Base-by-base conservation (phyloP, 2,797 vertebrate genomes). In the Melanotaenia trifasciata region DNA sequence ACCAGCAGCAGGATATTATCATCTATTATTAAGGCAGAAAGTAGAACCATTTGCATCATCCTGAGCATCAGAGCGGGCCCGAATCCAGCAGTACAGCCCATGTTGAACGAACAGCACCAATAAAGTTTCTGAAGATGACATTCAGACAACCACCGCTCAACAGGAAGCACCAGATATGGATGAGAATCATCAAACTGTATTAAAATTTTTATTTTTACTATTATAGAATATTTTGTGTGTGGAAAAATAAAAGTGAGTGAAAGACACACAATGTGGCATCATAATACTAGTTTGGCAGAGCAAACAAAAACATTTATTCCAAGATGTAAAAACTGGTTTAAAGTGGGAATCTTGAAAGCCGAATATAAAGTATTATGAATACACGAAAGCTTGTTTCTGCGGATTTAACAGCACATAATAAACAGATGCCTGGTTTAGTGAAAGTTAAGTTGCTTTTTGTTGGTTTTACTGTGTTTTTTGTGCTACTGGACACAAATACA, bases 21-120 rank as follows among this genome's bases (percentile, higher is more conserved):
- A 72, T 90, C 56, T 69, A 63, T 87, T 75, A 72, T 85, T 76
- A 83, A 87, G 79, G 77, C 78, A 80, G 78, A 59, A 64, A 80
- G 81, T 80, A 59, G 66, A 84, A 54, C 22, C 58, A 63, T 87
- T 83, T 78, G 73, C 77, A 70, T 84, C 78, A 65, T 80, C 73
- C 57, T 67, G 76, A 70, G 74, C 65, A 24, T 36, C 58, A 9
- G 76, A 80, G 76, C 70, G 32, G 68, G 12, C 28, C 67, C 7
- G 69, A 61, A 65, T 82, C 38, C 60, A 26, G 67, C 18, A 1
- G 54, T 9, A 69, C 73, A 72, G 83, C 35, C 71, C 72, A 60
- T 61, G 71, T 76, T 79, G 76, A 85, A 81, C 67, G 1, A 73
- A 70, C 47, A 2, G 28, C 4, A 24, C 70, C 57, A 70, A 75